Conservation (phyloP, 2,797 vertebrate species). For the Geotrypetes seraphini region DNA sequence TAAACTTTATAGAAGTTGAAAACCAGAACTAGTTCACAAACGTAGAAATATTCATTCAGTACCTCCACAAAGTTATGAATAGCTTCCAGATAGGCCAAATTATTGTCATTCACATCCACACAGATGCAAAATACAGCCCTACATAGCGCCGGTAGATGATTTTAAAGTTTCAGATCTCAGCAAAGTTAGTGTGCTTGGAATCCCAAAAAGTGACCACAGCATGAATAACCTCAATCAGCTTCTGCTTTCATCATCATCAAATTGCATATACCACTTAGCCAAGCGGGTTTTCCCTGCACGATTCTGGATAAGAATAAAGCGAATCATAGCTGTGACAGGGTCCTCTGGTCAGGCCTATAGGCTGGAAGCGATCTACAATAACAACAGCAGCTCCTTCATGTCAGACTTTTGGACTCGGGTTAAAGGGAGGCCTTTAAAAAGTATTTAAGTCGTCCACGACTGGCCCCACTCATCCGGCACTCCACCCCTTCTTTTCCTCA, state of each 20-base stretch:
- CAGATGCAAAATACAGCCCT: constrained; percentile 92
- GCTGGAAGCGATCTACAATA: no score
- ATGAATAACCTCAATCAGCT: constrained; percentile 88
- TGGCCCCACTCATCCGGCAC: no score
- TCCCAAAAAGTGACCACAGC: constrained; percentile 89
- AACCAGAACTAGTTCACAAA: constrained; percentile 87
- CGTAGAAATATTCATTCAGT: constrained; percentile 92
- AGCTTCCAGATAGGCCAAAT: constrained; percentile 88
- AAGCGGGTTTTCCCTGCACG: constrained; percentile 86
- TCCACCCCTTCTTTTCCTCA: no score
- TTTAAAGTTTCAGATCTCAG: constrained; percentile 95
- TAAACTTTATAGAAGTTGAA: constrained; percentile 98
- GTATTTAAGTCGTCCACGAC: no score
- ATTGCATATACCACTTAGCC: constrained; percentile 98
- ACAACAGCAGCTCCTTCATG: no score
- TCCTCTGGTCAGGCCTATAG: no score
- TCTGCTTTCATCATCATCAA: constrained; percentile 95
- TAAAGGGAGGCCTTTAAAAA: no score
- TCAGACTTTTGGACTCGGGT: no score
- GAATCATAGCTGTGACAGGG: no score
- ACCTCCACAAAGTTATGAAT: constrained; percentile 98
- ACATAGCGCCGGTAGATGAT: constrained; percentile 91
- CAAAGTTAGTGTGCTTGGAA: constrained; percentile 93
- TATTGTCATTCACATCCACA: constrained; percentile 91
- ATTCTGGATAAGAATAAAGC: constrained; percentile 94